Evolutionary conservation across 1,140 invertebrate species (phyloP).

Genomic region (Vanessa tameamea): DNA sequence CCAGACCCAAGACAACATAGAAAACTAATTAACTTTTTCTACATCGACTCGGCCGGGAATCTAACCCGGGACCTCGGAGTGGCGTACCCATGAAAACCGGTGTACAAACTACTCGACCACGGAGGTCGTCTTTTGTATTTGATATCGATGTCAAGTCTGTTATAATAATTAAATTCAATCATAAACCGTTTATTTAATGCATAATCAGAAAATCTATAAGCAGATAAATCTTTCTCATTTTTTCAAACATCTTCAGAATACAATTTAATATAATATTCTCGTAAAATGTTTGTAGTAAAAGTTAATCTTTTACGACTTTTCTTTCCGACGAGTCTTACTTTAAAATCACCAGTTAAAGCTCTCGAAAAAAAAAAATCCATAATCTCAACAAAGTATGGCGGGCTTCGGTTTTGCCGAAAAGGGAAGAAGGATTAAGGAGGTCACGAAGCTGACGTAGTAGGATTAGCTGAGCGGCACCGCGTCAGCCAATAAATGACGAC

Average conservation of each 20-base stretch:
- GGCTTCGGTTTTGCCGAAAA: slow-evolving; percentile 56
- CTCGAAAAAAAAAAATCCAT: slow-evolving; percentile 46
- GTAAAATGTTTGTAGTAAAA: slow-evolving; percentile 8
- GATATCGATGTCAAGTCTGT: too few species aligned
- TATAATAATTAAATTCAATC: too few species aligned
- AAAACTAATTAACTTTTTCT: too few species aligned
- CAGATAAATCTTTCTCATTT: not conserved
- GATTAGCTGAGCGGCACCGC: slow-evolving; percentile 60
- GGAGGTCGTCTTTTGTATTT: too few species aligned
- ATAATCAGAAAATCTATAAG: too few species aligned
- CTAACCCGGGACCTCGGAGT: too few species aligned
- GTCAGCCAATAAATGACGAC: slow-evolving; percentile 71
- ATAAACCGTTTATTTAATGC: too few species aligned
- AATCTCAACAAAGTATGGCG: slow-evolving; percentile 56
- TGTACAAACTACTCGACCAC: too few species aligned
- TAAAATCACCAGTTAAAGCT: slow-evolving; percentile 50
- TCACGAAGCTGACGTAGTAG: slow-evolving; percentile 70
- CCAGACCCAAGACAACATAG: too few species aligned
- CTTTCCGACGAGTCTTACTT: slow-evolving; percentile 15
- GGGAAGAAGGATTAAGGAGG: slow-evolving; percentile 73
- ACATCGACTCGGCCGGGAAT: too few species aligned
- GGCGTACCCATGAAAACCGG: too few species aligned
- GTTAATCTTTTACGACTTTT: slow-evolving; percentile 16
- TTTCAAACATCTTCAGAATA: not conserved
- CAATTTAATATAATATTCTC: slow-evolving; percentile 5